Conservation (phyloP, 2,888 invertebrate genomes). For the Marronus borbonicus region DNA sequence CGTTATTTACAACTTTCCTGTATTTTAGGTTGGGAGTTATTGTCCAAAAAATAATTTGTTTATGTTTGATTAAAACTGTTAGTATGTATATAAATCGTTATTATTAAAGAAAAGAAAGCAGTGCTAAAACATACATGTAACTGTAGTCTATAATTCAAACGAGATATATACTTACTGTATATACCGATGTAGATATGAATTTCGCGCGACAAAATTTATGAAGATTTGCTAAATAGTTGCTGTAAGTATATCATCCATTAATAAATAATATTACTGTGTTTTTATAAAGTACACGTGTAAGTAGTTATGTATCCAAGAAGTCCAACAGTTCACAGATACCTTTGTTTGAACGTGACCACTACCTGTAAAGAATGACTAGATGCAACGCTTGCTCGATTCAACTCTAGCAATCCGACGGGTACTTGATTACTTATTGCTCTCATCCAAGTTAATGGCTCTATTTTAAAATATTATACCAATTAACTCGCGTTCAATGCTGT, state of each 20-base stretch:
- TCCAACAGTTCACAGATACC: slow-evolving; percentile 42
- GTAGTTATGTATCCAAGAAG: not conserved
- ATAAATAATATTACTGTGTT: not conserved
- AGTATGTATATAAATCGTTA: too few relatives aligned
- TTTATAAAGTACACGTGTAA: not conserved
- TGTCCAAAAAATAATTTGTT: too few relatives aligned
- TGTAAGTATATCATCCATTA: not conserved
- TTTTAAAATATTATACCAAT: slow-evolving; percentile 50
- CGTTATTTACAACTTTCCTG: too few relatives aligned
- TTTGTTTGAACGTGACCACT: slow-evolving; percentile 53
- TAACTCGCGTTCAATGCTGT: slow-evolving; percentile 40
- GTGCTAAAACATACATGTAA: too few relatives aligned
- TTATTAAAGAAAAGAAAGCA: too few relatives aligned
- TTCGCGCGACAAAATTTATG: too few relatives aligned
- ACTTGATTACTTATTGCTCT: slow-evolving; percentile 19
- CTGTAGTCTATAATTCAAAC: too few relatives aligned
- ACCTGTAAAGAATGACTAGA: slow-evolving; percentile 53
- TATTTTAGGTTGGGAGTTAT: too few relatives aligned
- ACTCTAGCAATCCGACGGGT: slow-evolving; percentile 16
- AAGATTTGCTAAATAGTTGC: not conserved
- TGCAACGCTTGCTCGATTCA: slow-evolving; percentile 35
- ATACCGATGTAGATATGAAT: too few relatives aligned
- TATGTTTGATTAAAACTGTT: too few relatives aligned
- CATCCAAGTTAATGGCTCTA: slow-evolving; percentile 40
- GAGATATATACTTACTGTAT: too few relatives aligned